A percentile compares a stretch with the other conserved stretches of the same genome.
These are phyloP conservation scores for Catostomus latipinnis DNA, from an alignment of 2,797 vertebrate species.

Conservation along the genomic window DNA sequence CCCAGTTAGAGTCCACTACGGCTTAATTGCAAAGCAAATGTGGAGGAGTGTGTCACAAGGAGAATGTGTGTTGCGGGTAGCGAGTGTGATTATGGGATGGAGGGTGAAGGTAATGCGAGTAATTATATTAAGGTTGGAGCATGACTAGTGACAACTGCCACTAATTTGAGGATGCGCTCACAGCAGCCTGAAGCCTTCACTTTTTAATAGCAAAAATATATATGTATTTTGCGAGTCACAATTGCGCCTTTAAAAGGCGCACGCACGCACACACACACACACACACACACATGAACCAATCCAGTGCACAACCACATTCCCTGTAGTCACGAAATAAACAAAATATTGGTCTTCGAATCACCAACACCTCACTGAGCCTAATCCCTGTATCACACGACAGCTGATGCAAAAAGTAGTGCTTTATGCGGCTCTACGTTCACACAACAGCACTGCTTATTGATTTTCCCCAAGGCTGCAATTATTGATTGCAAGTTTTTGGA, in stretches of 20 bases:
- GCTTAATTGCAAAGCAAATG: slow-evolving; percentile 51
- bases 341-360: slow-evolving; percentile 64
- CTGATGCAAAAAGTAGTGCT: slow-evolving; percentile 38
- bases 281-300: neutral
- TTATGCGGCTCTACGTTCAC: neutral
- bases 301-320: slow-evolving; percentile 44
- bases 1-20: slow-evolving; percentile 46
- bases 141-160: slow-evolving; percentile 51
- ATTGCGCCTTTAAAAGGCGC: neutral
- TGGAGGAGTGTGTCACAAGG: slow-evolving; percentile 42
- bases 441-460: slow-evolving; percentile 37
- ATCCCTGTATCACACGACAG: slow-evolving; percentile 49
- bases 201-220: slow-evolving; percentile 4
- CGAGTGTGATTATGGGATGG: slow-evolving; percentile 57
- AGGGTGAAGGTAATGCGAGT: slow-evolving; percentile 50
- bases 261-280: neutral
- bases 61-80: slow-evolving; percentile 37
- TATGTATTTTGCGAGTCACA: neutral
- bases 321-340: slow-evolving; percentile 62
- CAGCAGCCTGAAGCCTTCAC: no score
- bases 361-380: slow-evolving; percentile 52
- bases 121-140: slow-evolving; percentile 65
- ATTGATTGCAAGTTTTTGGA: slow-evolving; percentile 42
- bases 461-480: slow-evolving; percentile 34
- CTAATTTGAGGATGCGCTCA: slow-evolving; percentile 57